Evolutionary conservation across 2,797 vertebrate genomes (phyloP), one percentile per base, ranked within the genome.

Genomic region (Siniperca undulata): DNA sequence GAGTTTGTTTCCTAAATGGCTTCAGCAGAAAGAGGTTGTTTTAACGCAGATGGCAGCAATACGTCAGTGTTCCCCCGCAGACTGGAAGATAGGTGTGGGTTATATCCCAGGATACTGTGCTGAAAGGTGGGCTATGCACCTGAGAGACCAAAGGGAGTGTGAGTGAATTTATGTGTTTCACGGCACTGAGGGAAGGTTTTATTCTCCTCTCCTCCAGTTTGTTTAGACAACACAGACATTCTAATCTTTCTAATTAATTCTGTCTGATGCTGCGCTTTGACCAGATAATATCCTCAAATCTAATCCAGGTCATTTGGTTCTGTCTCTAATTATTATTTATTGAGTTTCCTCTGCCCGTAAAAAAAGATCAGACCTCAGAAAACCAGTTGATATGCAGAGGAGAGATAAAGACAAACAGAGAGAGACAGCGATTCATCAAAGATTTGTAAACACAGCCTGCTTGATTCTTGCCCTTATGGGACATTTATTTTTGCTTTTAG

Each of bases 311-410:
- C 84, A 91, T 93, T 93, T 84, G 70, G 74, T 83, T 83, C 64
- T 27, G 72, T 79, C 80, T 89, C 77, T 95, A 92, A 94, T 93
- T 94, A 94, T 94, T 94, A 92, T 93, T 93, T 93, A 95, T 93
- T 85, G 92, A 92, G 83, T 88, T 93, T 86, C 27, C 77, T 75
- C 64, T 56, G 74, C 65, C 42, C 50, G 60, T 53, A 66, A 74
- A 61, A 62, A 62, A 56, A 73, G 60, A 82, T 76, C 78, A 81
- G 72, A 85, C 82, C 64, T 69, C 48, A 72, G 74, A 88, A 87
- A 88, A 86, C 11, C 67, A 58, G 90, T 85, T 92, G 83, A 91
- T 89, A 86, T 86, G 84, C 84, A 91, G 64, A 76, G 44, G 30
- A 71, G 71, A 83, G 70, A 88, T 76, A 85, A 88, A 82, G 69